These are phyloP conservation scores for Pollenia labialis DNA, from an alignment of 2,888 invertebrate genomes.

Conservation along the genomic window DNA sequence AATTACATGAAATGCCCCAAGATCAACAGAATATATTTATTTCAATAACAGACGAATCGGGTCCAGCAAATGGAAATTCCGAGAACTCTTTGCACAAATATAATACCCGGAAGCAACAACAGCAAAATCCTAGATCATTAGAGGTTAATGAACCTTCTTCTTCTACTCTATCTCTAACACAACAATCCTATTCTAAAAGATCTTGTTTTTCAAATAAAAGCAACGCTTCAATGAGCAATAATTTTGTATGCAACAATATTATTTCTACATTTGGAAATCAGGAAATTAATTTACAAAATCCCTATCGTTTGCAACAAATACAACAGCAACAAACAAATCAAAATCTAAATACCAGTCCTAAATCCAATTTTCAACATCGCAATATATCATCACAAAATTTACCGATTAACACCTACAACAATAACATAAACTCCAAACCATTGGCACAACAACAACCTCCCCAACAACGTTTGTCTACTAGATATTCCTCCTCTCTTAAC, in stretches of 20 bases:
- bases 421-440: neutral
- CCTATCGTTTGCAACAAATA: slow-evolving; percentile 47
- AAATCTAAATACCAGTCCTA: neutral
- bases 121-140: slow-evolving; percentile 23
- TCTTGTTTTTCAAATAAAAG: slow-evolving; percentile 15
- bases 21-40: slow-evolving; percentile 65
- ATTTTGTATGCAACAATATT: slow-evolving; percentile 36
- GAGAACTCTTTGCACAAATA: slow-evolving; percentile 47
- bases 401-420: slow-evolving; percentile 32
- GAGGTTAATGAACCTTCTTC: slow-evolving; percentile 10
- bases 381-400: slow-evolving; percentile 33
- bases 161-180: neutral
- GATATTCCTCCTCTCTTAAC: slow-evolving; percentile 27
- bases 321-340: slow-evolving; percentile 33
- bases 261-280: slow-evolving; percentile 48
- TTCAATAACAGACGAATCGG: slow-evolving; percentile 61
- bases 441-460: slow-evolving; percentile 23
- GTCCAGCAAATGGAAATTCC: neutral
- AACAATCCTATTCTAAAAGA: slow-evolving; percentile 37
- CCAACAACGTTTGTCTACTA: slow-evolving; percentile 32
- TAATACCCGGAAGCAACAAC: slow-evolving; percentile 52
- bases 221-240: slow-evolving; percentile 6
- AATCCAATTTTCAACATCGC: slow-evolving; percentile 25
- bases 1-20: slow-evolving; percentile 60
- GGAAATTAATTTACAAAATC: slow-evolving; percentile 63